Evolutionary conservation across 2,113 vertebrate species (phyloP), one percentile per base, ranked within the genome.

Genomic region (Scomber scombrus): DNA sequence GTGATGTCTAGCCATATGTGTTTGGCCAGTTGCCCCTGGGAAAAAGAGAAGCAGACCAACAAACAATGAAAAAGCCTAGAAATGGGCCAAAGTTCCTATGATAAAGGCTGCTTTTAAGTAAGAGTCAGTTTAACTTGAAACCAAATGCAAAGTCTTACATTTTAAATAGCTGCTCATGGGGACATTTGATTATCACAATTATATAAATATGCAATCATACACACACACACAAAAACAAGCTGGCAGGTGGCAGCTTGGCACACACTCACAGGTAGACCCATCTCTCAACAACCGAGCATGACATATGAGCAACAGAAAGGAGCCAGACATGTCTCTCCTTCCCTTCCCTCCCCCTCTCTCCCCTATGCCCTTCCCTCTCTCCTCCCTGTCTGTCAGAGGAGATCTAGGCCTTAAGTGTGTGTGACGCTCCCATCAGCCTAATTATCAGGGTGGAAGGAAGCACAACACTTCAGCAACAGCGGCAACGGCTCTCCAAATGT

Each of bases 371-470:
- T 67, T 72, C 72, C 62, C 57, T 68, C 77, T 72, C 58, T 77
- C 66, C 31, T 2, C 12, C 31, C 65, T 64, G 82, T 69, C 81
- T 72, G 72, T 85, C 75, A 81, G 72, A 75, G 54, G 19, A 71
- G 54, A 75, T 43, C 56, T 0, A 0, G 40, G 52, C 65, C 34
- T 31, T 76, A 75, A 82, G 78, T 75, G 78, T 73, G 88, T 89
- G 81, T 62, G 83, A 86, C 52, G 64, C 71, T 74, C 19, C 76
- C 82, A 84, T 89, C 91, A 90, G 74, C 73, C 71, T 92, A 86
- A 92, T 91, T 85, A 87, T 80, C 66, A 83, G 78, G 56, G 66
- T 51, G 57, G 86, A 87, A 76, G 78, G 71, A 79, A 34, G 56
- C 47, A 57, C 87, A 72, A 62, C 69, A 78, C 85, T 86, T 75